Conservation (phyloP, 2,888 invertebrate genomes). For the Cheilosia pagana region DNA sequence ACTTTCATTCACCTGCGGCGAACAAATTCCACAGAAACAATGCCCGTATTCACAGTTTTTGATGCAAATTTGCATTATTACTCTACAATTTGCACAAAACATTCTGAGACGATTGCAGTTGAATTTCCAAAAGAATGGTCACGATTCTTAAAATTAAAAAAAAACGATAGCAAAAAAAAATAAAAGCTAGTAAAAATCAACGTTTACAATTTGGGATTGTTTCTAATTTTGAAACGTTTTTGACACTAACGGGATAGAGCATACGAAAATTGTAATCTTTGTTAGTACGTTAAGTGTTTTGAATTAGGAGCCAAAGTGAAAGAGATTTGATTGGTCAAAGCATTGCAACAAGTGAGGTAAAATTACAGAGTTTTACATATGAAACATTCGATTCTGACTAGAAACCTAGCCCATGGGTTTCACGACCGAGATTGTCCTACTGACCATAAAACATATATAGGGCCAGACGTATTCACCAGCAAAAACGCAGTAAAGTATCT, state of each 20-base stretch:
- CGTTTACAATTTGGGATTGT: slow-evolving; percentile 25
- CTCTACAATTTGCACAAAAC: slow-evolving; percentile 39
- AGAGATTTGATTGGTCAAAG: too few species aligned
- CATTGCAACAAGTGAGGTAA: not conserved
- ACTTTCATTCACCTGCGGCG: not conserved
- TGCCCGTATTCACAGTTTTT: slow-evolving; percentile 8
- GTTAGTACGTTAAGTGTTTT: slow-evolving; percentile 1
- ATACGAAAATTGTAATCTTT: not conserved
- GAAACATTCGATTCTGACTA: too few species aligned
- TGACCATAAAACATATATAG: too few species aligned
- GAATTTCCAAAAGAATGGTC: slow-evolving; percentile 7
- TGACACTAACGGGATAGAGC: not conserved
- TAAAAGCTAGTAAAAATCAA: slow-evolving; percentile 6
- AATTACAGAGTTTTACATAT: not conserved
- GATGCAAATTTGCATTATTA: not conserved
- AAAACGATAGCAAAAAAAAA: slow-evolving; percentile 7
- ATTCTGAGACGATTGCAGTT: not conserved
- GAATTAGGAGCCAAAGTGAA: not conserved
- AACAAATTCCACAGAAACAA: slow-evolving; percentile 11
- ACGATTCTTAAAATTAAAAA: not conserved
- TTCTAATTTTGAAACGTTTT: slow-evolving; percentile 5
- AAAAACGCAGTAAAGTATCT: too few species aligned
- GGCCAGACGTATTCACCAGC: too few species aligned
- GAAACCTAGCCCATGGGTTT: too few species aligned
- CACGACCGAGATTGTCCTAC: too few species aligned